These are phyloP conservation scores for Ariolimax columbianus DNA, from an alignment of 2,888 invertebrate species.

Conservation along the genomic window DNA sequence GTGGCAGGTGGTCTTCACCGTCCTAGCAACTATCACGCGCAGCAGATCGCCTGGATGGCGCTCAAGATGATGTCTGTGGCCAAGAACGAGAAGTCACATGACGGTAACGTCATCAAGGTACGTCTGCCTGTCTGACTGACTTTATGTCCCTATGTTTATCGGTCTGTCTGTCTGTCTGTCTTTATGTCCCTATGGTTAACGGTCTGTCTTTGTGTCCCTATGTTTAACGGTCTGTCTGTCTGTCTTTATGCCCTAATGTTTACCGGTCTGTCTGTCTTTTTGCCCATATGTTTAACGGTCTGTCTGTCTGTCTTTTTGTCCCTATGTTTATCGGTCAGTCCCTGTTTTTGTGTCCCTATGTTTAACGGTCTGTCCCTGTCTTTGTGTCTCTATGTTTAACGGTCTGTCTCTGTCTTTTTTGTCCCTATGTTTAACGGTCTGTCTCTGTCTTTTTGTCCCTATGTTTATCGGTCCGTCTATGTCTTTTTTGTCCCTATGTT, in stretches of 20 bases:
- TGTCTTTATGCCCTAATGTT: conserved; percentile 80
- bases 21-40: conserved; percentile 91
- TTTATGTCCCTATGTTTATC: background rate
- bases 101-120: conserved; percentile 93
- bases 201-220: background rate
- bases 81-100: conserved; percentile 90
- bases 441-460: too few relatives aligned
- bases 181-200: conserved; percentile 80
- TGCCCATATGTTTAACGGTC: background rate
- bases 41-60: conserved; percentile 97
- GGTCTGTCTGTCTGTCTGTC: background rate
- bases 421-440: too few relatives aligned
- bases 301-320: too few relatives aligned
- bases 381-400: too few relatives aligned
- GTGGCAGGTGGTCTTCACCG: conserved; percentile 95
- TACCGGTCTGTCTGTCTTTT: too few relatives aligned
- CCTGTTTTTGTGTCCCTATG: too few relatives aligned
- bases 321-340: too few relatives aligned
- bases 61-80: conserved; percentile 95
- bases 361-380: too few relatives aligned
- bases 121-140: background rate
- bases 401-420: too few relatives aligned
- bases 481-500: too few relatives aligned
- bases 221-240: background rate
- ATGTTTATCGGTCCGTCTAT: too few relatives aligned